Base-by-base conservation (phyloP, 2,888 invertebrate species). In the Mesorhabditis sp. region DNA sequence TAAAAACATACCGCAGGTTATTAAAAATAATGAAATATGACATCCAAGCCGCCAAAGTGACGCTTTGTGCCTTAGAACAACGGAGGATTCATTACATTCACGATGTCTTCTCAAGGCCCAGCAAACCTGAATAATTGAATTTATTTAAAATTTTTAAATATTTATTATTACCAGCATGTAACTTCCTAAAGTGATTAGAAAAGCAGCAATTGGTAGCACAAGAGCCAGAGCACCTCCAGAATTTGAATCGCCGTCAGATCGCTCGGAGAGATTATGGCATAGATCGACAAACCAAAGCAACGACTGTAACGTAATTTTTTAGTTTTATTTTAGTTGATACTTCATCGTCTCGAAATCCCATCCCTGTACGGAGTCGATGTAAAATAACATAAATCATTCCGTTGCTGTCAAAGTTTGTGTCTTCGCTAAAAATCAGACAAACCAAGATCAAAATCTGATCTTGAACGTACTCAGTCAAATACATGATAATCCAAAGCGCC, bases 21-120 rank as follows among this genome's bases (percentile, higher is more conserved):
- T 45, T 13, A 72, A 69, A 50, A 74, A 74, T 4, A 74, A 65
- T 4, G 70, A 41, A 7, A 74, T 45, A 70, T 74, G 74, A 61
- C 66, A 70, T 1, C 74, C 74, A 4, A 74, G 66, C 5, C 74
- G 70, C 64, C 69, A 70, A 69, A 74, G 69, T 28, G 28, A 28
- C 1, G 28, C 28, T 28, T 28, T 28, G 2, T 28, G 28, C 28
- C 28, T 28, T 2, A 28, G 2, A 28, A 28, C 28, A 28, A 28
- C 28, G 28, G 28, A 28, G 28, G 28, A 28, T 28, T 28, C 28
- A 28, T 28, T 28, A 0, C 71, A 70, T 5, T 69, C 70, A 63
- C 70, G 66, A 65, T 74, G 72, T 5, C 74, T 66, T 15, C 72
- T 71, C 45, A 70, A 74, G 4, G 67, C 62, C 5, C 67, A 50